phyloP scores from a whole-genome alignment of 2,888 invertebrate species.

The Hyles lineata region DNA sequence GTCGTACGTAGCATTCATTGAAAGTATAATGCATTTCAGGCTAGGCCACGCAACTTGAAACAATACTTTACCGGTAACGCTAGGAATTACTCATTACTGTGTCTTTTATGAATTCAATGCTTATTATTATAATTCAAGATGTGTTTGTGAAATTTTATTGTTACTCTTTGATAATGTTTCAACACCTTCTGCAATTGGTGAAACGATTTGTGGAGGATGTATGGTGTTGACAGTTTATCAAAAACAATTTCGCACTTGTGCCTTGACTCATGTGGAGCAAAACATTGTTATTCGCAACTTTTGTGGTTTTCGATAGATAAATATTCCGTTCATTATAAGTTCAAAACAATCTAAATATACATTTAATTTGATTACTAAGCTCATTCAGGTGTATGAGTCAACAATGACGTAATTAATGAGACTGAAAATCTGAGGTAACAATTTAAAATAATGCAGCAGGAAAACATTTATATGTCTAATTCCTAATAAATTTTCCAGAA shows the following conservation, averaged over 20 bases:
- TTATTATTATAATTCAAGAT: too few species aligned
- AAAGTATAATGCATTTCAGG: too few species aligned
- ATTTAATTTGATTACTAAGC: too few species aligned
- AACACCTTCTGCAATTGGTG: not conserved
- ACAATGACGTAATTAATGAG: not conserved
- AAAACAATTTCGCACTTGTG: not conserved
- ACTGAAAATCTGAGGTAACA: not conserved
- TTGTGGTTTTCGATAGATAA: slow-evolving; percentile 4
- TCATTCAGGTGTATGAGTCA: slow-evolving; percentile 10
- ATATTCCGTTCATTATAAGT: slow-evolving; percentile 5
- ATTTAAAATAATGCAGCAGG: not conserved
- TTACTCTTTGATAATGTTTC: not conserved
- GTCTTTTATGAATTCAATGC: too few species aligned
- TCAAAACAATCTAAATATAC: not conserved
- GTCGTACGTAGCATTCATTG: too few species aligned
- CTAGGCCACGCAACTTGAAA: too few species aligned
- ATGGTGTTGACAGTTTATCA: not conserved
- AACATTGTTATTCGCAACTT: not conserved
- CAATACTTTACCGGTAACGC: too few species aligned
- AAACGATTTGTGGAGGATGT: not conserved
- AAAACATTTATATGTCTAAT: not conserved
- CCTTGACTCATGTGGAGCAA: not conserved
- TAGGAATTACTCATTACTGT: too few species aligned
- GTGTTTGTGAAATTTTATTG: not conserved
- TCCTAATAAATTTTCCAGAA: too few species aligned